Evolutionary conservation across 2,888 invertebrate genomes (phyloP).

Genomic region (Gari tellinella): DNA sequence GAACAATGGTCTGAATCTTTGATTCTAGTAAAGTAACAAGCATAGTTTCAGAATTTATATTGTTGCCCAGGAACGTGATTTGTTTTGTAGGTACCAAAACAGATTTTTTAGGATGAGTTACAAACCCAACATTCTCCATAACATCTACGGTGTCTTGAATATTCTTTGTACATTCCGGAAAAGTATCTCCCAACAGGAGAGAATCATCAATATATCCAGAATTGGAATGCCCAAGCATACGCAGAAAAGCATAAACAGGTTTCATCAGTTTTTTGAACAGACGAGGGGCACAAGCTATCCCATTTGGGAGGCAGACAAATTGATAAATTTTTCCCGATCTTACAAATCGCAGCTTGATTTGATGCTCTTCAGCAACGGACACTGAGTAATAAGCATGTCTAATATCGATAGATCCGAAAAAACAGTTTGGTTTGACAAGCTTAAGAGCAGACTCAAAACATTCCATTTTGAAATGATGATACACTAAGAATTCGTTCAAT

Average conservation of each 20-base stretch:
- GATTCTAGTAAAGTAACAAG: background rate
- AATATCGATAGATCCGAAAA: constrained; percentile 35
- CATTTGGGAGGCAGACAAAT: constrained; percentile 5
- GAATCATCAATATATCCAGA: constrained; percentile 39
- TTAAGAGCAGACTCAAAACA: constrained; percentile 41
- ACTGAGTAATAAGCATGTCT: constrained; percentile 23
- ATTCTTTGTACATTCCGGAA: background rate
- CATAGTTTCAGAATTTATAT: constrained; percentile 2
- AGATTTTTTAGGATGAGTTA: constrained; percentile 2
- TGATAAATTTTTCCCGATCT: constrained; percentile 4
- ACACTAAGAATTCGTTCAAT: constrained; percentile 35
- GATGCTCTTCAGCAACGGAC: constrained; percentile 4
- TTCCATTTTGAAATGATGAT: constrained; percentile 57
- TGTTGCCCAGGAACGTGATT: constrained; percentile 2
- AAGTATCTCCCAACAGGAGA: constrained; percentile 4
- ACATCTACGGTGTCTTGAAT: background rate
- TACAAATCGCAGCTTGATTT: constrained; percentile 4
- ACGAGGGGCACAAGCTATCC: background rate
- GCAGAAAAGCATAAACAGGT: background rate
- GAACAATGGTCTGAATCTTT: too few relatives aligned
- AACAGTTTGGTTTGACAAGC: constrained; percentile 5
- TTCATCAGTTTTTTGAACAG: constrained; percentile 7
- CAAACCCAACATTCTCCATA: constrained; percentile 6
- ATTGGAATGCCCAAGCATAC: background rate
- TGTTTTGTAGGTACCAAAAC: background rate